A percentile compares a stretch with the other conserved stretches of the same genome.
phyloP scores from a whole-genome alignment of 2,888 invertebrate genomes.

The Drosophila vallismaia region DNA sequence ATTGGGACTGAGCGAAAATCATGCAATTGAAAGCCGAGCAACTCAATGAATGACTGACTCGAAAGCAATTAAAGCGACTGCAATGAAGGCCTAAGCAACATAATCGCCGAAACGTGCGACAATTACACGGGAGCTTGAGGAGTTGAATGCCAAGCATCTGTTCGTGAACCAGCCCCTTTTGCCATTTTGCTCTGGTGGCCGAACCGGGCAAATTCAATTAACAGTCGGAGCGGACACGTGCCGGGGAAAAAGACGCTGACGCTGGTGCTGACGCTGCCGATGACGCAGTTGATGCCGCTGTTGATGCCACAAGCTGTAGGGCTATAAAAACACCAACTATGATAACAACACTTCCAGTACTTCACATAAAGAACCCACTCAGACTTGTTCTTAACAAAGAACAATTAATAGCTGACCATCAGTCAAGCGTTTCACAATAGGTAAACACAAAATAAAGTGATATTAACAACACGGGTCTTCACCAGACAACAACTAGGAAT shows the following conservation, averaged over 20 bases:
- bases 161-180: conserved; percentile 21
- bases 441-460: neutral
- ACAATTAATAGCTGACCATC: neutral
- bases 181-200: conserved; percentile 32
- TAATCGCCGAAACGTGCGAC: conserved; percentile 76
- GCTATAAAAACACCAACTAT: conserved; percentile 41
- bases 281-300: conserved; percentile 8
- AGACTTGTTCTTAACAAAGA: conserved; percentile 17
- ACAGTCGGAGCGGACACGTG: conserved; percentile 52
- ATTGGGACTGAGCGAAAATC: conserved; percentile 1
- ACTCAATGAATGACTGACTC: conserved; percentile 22
- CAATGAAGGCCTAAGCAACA: conserved; percentile 70
- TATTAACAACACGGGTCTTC: neutral
- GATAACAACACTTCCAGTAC: conserved; percentile 24
- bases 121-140: conserved; percentile 69
- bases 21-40: conserved; percentile 34
- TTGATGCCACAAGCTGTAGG: conserved; percentile 21
- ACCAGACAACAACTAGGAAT: neutral
- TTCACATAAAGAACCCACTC: conserved; percentile 43
- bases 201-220: conserved; percentile 65
- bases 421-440: neutral
- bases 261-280: conserved; percentile 4
- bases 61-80: conserved; percentile 57
- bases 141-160: conserved; percentile 73
- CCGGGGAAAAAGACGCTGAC: conserved; percentile 23